phyloP scores from a whole-genome alignment of 2,113 vertebrate species.

The Atractosteus spatula region DNA sequence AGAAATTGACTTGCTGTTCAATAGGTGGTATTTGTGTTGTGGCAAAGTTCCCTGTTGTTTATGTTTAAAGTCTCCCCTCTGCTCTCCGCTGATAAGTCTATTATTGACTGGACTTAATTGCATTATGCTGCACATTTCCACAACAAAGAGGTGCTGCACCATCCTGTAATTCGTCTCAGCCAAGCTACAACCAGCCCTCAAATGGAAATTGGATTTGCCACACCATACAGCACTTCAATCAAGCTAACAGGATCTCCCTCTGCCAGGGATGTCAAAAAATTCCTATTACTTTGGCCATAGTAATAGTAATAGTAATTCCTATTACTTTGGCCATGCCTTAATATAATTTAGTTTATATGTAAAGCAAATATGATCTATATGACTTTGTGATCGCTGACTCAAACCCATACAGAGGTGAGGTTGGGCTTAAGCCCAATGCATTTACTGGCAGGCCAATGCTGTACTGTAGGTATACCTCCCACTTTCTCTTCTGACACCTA shows the following conservation, averaged over 20 bases:
- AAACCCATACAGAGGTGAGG: too few relatives aligned
- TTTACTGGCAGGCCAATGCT: too few relatives aligned
- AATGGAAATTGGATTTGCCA: slow-evolving; percentile 57
- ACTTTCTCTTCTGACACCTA: too few relatives aligned
- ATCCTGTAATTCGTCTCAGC: background rate
- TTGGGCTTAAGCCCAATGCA: too few relatives aligned
- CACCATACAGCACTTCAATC: slow-evolving; percentile 43
- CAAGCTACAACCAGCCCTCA: slow-evolving; percentile 45
- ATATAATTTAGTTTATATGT: slow-evolving; percentile 30
- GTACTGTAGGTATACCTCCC: too few relatives aligned
- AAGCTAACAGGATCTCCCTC: slow-evolving; percentile 52
- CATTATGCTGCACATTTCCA: slow-evolving; percentile 20
- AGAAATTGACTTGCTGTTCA: background rate
- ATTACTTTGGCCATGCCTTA: slow-evolving; percentile 58
- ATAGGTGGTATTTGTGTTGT: background rate
- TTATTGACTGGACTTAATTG: slow-evolving; percentile 32
- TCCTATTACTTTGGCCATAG: slow-evolving; percentile 57
- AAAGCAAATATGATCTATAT: too few relatives aligned
- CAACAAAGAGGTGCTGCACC: slow-evolving; percentile 7
- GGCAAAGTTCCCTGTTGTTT: background rate
- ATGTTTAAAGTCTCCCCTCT: background rate
- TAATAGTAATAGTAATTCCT: too few relatives aligned
- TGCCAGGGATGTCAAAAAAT: slow-evolving; percentile 44
- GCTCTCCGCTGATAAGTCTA: slow-evolving; percentile 20
- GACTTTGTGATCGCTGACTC: too few relatives aligned